A percentile compares a stretch with the other conserved stretches of the same genome.
These are phyloP conservation scores for Esox masquinongy DNA, from an alignment of 2,797 vertebrate species.

Conservation along the genomic window DNA sequence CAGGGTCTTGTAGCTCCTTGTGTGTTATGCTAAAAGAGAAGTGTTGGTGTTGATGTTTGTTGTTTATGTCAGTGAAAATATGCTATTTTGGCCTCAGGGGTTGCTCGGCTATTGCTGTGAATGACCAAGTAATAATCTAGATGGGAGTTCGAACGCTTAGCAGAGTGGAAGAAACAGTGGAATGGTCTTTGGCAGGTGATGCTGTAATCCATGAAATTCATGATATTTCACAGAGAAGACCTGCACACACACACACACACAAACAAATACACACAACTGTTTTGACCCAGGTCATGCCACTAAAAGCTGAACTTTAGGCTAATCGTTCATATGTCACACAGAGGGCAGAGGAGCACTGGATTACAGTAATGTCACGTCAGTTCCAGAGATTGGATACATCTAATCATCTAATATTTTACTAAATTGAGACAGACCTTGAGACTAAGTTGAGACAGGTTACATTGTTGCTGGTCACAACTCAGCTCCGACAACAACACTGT, in stretches of 20 bases:
- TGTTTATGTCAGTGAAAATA: background rate
- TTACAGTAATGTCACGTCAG: background rate
- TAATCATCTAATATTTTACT: too few relatives aligned
- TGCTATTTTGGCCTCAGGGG: too few relatives aligned
- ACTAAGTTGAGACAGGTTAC: background rate
- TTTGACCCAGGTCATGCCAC: background rate
- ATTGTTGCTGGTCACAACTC: too few relatives aligned
- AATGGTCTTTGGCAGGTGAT: background rate
- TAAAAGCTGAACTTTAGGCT: background rate
- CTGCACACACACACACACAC: too few relatives aligned
- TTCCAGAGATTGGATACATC: too few relatives aligned
- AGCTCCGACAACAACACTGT: too few relatives aligned
- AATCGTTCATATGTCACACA: background rate
- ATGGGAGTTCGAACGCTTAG: background rate
- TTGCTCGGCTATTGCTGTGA: background rate
- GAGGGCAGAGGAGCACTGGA: background rate
- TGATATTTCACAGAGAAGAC: background rate
- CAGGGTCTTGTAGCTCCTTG: background rate
- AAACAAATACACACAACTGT: background rate
- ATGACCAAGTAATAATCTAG: background rate
- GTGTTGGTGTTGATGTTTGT: background rate
- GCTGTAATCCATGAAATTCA: background rate
- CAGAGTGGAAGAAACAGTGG: background rate
- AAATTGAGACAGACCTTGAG: background rate
- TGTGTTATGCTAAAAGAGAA: background rate